Evolutionary conservation across 2,797 vertebrate genomes (phyloP).

Genomic region (Scyliorhinus canicula): DNA sequence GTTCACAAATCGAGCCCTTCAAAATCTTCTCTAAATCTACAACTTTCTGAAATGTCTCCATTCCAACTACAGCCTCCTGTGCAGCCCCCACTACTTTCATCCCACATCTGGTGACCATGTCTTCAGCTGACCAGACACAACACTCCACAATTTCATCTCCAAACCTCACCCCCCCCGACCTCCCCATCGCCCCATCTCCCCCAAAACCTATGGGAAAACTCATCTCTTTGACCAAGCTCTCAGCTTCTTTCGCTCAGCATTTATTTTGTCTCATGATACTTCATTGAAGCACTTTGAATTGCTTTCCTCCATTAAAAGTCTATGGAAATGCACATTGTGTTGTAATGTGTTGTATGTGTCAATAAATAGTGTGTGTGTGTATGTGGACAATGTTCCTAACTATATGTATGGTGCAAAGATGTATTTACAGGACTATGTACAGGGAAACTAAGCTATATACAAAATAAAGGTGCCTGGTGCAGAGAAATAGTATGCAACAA

Average conservation of each 20-base stretch:
- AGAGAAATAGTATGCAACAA: no score
- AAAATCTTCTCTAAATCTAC: not conserved
- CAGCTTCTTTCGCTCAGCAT: not conserved
- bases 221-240: not conserved
- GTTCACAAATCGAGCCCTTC: not conserved
- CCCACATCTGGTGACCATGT: no score
- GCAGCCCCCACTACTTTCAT: no score
- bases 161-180: not conserved
- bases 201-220: not conserved
- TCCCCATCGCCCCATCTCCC: not conserved
- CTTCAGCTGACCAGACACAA: not conserved
- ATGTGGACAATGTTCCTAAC: no score
- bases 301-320: not conserved
- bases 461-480: no score
- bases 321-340: not conserved
- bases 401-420: no score
- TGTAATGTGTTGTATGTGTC: not conserved
- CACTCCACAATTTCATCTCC: not conserved
- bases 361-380: no score
- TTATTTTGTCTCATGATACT: no score
- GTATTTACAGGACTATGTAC: no score
- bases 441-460: no score
- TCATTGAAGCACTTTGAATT: no score
- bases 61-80: not conserved
- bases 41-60: not conserved